Conservation (phyloP, 92 coral and sea anemone species). For the Epizoanthus ramosus region DNA sequence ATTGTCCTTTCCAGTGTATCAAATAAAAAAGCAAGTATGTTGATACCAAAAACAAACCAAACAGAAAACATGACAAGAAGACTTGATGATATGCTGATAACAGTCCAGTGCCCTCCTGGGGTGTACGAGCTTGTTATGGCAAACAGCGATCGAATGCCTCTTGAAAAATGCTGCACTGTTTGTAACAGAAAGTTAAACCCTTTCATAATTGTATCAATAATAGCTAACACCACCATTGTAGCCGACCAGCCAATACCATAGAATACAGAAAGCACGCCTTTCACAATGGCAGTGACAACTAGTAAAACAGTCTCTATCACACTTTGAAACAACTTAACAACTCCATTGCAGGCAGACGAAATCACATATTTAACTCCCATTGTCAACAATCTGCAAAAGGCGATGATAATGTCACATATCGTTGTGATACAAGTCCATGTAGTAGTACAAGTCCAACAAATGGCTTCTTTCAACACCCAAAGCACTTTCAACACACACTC, state of each 20-base stretch:
- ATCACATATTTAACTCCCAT: slow-evolving; percentile 39
- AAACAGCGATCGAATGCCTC: slow-evolving; percentile 12
- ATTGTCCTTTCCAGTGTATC: slow-evolving; percentile 51
- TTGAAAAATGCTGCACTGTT: slow-evolving; percentile 13
- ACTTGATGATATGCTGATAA: slow-evolving; percentile 49
- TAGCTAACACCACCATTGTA: background rate
- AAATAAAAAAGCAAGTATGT: slow-evolving; percentile 54
- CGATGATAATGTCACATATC: slow-evolving; percentile 39
- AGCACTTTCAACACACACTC: slow-evolving; percentile 45
- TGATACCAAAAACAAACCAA: slow-evolving; percentile 58
- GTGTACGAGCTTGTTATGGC: slow-evolving; percentile 12
- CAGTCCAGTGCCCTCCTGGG: slow-evolving; percentile 57
- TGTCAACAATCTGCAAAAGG: slow-evolving; percentile 22
- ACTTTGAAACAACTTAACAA: background rate
- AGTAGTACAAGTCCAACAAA: slow-evolving; percentile 19
- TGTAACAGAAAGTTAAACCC: background rate
- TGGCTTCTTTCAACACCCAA: slow-evolving; percentile 25
- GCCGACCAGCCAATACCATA: slow-evolving; percentile 8
- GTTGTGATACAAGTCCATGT: slow-evolving; percentile 44
- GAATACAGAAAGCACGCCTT: slow-evolving; percentile 17
- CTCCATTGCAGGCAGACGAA: slow-evolving; percentile 19
- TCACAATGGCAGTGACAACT: slow-evolving; percentile 12
- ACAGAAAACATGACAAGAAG: slow-evolving; percentile 23
- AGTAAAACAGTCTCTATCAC: slow-evolving; percentile 11
- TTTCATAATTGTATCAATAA: background rate